Percentiles rank a stretch among this genome's conserved stretches.
Conservation (phyloP, 2,888 invertebrate genomes). For the Cataglyphis altisquamis region DNA sequence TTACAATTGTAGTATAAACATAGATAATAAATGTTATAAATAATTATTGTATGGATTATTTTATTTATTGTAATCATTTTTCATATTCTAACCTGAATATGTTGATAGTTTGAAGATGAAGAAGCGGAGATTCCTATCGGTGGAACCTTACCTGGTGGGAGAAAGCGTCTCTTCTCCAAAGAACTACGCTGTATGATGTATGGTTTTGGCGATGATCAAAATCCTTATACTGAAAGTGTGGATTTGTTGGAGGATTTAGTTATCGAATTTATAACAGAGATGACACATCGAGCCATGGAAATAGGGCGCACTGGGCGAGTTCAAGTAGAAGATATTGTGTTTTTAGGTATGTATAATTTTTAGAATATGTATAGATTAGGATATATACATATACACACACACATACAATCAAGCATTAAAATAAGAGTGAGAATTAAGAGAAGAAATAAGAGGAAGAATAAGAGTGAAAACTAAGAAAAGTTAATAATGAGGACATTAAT, state of each 20-base stretch:
- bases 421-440: not conserved
- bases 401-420: no score
- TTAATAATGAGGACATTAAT: not conserved
- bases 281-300: constrained; percentile 97
- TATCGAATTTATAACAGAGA: constrained; percentile 98
- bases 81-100: constrained; percentile 10
- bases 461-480: not conserved
- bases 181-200: constrained; percentile 99
- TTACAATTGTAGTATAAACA: not conserved
- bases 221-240: constrained; percentile 99
- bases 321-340: constrained; percentile 99
- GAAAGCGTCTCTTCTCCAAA: constrained; percentile 96
- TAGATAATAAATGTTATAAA: not conserved
- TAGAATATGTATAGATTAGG: constrained; percentile 15
- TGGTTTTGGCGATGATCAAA: constrained; percentile 99
- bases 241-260: constrained; percentile 99
- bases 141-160: constrained; percentile 89
- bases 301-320: constrained; percentile 98
- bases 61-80: not conserved
- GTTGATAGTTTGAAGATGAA: constrained; percentile 89
- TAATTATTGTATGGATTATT: not conserved
- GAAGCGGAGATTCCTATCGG: constrained; percentile 91
- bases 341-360: constrained; percentile 85
- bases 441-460: no score
- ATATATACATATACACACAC: no score